Evolutionary conservation across 1,140 invertebrate genomes (phyloP).

Genomic region (Bombus pyrosoma): DNA sequence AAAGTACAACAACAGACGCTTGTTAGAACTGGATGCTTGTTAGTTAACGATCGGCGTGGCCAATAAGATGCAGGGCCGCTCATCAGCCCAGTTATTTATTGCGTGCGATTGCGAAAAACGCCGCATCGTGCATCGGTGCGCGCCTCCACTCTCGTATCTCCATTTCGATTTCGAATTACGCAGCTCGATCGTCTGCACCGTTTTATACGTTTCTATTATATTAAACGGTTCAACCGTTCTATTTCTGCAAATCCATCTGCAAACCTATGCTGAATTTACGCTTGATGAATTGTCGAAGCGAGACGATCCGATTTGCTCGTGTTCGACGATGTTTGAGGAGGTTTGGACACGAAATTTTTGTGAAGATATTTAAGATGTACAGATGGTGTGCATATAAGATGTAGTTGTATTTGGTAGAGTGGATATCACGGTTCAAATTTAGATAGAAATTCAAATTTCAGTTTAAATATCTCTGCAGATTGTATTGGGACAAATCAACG

Average conservation of each 20-base stretch:
- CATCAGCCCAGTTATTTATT: slow-evolving; percentile 42
- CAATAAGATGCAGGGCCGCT: slow-evolving; percentile 51
- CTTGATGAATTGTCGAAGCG: not conserved
- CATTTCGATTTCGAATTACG: slow-evolving; percentile 46
- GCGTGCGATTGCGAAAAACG: slow-evolving; percentile 39
- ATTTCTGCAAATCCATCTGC: not conserved
- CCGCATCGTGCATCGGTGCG: slow-evolving; percentile 11
- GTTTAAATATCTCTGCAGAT: too few species aligned
- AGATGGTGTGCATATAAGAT: too few species aligned
- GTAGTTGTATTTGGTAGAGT: too few species aligned
- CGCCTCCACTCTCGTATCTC: not conserved
- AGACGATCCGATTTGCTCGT: not conserved
- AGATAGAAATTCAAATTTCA: too few species aligned
- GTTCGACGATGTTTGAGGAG: too few species aligned
- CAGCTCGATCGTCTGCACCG: not conserved
- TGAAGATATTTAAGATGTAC: too few species aligned
- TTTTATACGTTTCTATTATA: not conserved
- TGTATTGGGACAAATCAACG: too few species aligned
- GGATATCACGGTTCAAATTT: too few species aligned
- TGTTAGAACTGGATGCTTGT: slow-evolving; percentile 28
- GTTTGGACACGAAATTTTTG: too few species aligned
- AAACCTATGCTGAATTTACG: not conserved
- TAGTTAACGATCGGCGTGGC: slow-evolving; percentile 48
- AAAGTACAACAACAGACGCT: slow-evolving; percentile 38
- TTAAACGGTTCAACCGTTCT: not conserved